Conservation (phyloP, 2,888 invertebrate species). For the Pterostichus madidus region DNA sequence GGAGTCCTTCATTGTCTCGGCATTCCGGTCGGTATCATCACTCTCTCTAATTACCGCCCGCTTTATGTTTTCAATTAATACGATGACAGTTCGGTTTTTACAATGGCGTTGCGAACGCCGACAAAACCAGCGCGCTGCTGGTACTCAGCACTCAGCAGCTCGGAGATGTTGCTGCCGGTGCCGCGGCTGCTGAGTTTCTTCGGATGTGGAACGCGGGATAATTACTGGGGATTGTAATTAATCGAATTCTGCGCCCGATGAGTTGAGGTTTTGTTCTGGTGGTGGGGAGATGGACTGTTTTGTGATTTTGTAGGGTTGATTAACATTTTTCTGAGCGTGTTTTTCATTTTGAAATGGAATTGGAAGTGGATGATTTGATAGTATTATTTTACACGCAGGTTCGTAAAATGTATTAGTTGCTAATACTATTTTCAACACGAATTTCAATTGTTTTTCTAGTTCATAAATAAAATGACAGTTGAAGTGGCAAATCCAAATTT, state of each 20-base stretch:
- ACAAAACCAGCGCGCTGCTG: constrained; percentile 43
- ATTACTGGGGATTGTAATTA: constrained; percentile 60
- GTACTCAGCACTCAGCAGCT: not conserved
- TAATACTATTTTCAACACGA: too few species aligned
- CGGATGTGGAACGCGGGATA: constrained; percentile 56
- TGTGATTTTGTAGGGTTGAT: constrained; percentile 20
- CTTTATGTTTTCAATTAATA: constrained; percentile 84
- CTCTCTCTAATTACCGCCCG: constrained; percentile 79
- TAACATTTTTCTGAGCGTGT: constrained; percentile 1
- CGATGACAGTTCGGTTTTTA: constrained; percentile 82
- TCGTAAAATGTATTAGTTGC: too few species aligned
- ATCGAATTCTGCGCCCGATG: constrained; percentile 21
- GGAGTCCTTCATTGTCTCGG: constrained; percentile 73
- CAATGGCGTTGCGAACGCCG: constrained; percentile 54
- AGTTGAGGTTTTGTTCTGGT: constrained; percentile 14
- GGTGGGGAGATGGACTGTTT: not conserved
- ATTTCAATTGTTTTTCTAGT: too few species aligned
- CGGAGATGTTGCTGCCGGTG: not conserved
- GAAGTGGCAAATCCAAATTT: too few species aligned
- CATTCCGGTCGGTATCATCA: constrained; percentile 73
- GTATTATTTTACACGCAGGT: too few species aligned
- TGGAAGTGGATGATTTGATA: too few species aligned
- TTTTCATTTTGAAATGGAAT: too few species aligned
- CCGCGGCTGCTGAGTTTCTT: constrained; percentile 30
- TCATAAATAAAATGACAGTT: too few species aligned